Conservation (phyloP, 2,888 invertebrate species). For the Eumerus sabulonum region DNA sequence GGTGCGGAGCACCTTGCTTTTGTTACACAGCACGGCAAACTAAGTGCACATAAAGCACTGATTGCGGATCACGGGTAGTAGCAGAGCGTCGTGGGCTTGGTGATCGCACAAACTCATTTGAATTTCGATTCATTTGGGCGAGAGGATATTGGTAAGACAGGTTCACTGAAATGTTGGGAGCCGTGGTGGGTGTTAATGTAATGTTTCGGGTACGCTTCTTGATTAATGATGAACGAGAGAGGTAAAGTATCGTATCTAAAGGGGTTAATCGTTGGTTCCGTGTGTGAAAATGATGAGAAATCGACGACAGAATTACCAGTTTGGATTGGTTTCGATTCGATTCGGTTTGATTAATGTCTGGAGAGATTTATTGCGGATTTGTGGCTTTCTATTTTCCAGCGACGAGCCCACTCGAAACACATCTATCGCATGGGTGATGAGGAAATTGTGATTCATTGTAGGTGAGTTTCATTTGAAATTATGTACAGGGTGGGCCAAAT, state of each 20-base stretch:
- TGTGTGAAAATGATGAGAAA: constrained; percentile 11
- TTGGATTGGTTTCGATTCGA: constrained; percentile 3
- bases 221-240: constrained; percentile 25
- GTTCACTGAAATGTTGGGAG: constrained; percentile 11
- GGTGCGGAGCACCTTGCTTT: constrained; percentile 37
- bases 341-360: constrained; percentile 8
- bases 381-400: no score
- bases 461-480: no score
- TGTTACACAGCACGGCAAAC: background rate
- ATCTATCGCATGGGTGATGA: no score
- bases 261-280: constrained; percentile 28
- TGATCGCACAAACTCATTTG: constrained; percentile 1
- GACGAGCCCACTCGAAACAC: no score
- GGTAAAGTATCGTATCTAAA: constrained; percentile 29
- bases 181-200: constrained; percentile 26
- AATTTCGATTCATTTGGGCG: background rate
- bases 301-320: constrained; percentile 10
- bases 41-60: background rate
- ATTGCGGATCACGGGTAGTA: background rate
- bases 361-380: background rate
- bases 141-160: constrained; percentile 1
- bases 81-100: constrained; percentile 38
- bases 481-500: no score
- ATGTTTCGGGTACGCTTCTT: constrained; percentile 14
- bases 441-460: no score